phyloP scores from a whole-genome alignment of 2,888 invertebrate genomes.

The Lacanobia oleracea region DNA sequence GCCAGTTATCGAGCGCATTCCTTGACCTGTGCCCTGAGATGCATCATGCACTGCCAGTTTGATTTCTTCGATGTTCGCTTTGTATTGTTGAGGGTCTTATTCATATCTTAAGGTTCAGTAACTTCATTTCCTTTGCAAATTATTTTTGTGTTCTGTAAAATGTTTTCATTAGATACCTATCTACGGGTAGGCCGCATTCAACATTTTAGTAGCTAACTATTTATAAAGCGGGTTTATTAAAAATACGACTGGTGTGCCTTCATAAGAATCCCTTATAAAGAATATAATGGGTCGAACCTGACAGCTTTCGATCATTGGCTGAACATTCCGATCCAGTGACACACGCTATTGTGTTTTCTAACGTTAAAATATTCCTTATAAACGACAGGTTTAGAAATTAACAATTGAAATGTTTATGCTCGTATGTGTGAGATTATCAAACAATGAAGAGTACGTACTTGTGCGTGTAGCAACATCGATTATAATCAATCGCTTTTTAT shows the following conservation, averaged over 20 bases:
- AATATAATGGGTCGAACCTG: slow-evolving; percentile 72
- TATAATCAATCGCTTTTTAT: slow-evolving; percentile 56
- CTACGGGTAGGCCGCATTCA: background rate
- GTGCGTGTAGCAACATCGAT: slow-evolving; percentile 48
- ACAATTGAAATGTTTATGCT: slow-evolving; percentile 75
- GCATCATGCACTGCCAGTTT: slow-evolving; percentile 77
- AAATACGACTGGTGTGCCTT: slow-evolving; percentile 63
- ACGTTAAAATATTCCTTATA: slow-evolving; percentile 75
- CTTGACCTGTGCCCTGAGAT: slow-evolving; percentile 80
- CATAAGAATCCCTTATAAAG: slow-evolving; percentile 65
- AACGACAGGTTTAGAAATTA: slow-evolving; percentile 74
- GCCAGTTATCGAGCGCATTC: slow-evolving; percentile 83
- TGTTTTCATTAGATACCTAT: slow-evolving; percentile 4
- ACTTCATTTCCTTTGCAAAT: slow-evolving; percentile 51
- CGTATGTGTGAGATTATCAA: slow-evolving; percentile 70
- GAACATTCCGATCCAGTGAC: slow-evolving; percentile 80
- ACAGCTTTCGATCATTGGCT: slow-evolving; percentile 75
- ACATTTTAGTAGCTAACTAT: slow-evolving; percentile 41
- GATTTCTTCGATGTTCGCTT: slow-evolving; percentile 69
- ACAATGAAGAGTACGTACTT: slow-evolving; percentile 66
- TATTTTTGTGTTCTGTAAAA: slow-evolving; percentile 11
- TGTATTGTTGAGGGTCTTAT: slow-evolving; percentile 49
- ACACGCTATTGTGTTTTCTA: slow-evolving; percentile 79
- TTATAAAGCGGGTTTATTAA: slow-evolving; percentile 64
- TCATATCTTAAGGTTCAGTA: slow-evolving; percentile 52